A percentile compares a stretch with the other conserved stretches of the same genome.
Conservation (phyloP, 2,888 invertebrate genomes). For the Gonocerus acuteangulatus region DNA sequence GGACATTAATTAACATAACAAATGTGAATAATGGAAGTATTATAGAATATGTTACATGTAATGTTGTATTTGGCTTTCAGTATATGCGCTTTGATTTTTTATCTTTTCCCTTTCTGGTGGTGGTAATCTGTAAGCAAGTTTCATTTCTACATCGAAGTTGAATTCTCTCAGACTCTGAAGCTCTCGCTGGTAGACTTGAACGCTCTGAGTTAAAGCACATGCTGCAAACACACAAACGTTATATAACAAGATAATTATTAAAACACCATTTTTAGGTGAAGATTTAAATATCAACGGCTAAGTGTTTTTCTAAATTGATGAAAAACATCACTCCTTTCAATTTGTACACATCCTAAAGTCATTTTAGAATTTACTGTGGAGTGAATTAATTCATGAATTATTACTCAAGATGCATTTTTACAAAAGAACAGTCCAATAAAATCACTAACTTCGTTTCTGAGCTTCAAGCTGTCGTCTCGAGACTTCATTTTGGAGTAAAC, state of each 20-base stretch:
- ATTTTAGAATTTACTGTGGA: too few species aligned
- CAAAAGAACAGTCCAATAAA: too few species aligned
- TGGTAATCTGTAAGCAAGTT: conserved; percentile 19
- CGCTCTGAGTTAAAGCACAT: conserved; percentile 30
- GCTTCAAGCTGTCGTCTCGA: conserved; percentile 29
- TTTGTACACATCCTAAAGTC: too few species aligned
- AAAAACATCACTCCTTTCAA: too few species aligned
- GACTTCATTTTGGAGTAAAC: conserved; percentile 30
- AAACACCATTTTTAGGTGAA: neutral
- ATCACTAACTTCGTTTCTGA: conserved; percentile 31
- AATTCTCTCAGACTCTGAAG: conserved; percentile 24
- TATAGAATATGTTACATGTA: conserved; percentile 32
- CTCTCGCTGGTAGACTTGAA: conserved; percentile 32
- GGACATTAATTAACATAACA: too few species aligned
- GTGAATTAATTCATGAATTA: too few species aligned
- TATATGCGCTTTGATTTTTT: conserved; percentile 22
- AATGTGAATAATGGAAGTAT: too few species aligned
- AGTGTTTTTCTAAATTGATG: too few species aligned
- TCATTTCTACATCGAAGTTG: conserved; percentile 28
- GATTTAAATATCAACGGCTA: neutral
- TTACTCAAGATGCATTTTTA: too few species aligned
- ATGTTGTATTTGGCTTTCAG: conserved; percentile 30
- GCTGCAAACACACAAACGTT: conserved; percentile 17
- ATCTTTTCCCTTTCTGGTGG: conserved; percentile 23
- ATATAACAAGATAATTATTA: neutral